Conservation (phyloP, 2,888 invertebrate genomes). For the Acheta domesticus region DNA sequence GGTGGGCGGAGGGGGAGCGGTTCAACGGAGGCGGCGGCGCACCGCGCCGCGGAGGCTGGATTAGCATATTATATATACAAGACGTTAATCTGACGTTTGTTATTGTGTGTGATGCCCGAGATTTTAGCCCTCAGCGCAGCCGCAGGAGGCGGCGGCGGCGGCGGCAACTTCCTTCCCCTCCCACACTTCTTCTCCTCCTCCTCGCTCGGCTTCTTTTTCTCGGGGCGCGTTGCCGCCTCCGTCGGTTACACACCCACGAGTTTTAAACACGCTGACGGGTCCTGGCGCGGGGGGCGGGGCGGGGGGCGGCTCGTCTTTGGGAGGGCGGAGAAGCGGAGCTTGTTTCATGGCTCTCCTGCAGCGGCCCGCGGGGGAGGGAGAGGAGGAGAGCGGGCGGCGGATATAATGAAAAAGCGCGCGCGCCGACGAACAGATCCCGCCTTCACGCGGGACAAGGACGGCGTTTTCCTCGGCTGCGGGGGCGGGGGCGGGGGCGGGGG, state of each 20-base stretch:
- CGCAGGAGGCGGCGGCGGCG: too few relatives aligned
- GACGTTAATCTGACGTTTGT: conserved; percentile 31
- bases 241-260: neutral
- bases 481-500: neutral
- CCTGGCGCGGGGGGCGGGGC: neutral
- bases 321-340: neutral
- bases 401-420: conserved; percentile 7
- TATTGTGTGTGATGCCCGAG: conserved; percentile 23
- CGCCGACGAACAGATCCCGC: neutral
- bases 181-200: neutral
- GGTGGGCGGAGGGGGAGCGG: neutral
- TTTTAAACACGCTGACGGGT: neutral
- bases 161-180: too few relatives aligned
- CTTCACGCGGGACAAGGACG: neutral
- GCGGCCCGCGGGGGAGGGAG: neutral
- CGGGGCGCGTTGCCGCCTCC: neutral
- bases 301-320: neutral
- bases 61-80: conserved; percentile 30
- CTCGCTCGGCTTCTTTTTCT: too few relatives aligned
- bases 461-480: neutral
- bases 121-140: neutral
- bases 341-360: neutral
- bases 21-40: too few relatives aligned
- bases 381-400: neutral
- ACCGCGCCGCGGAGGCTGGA: neutral